Evolutionary conservation across 2,797 vertebrate genomes (phyloP).

Genomic region (Ciconia nigra): DNA sequence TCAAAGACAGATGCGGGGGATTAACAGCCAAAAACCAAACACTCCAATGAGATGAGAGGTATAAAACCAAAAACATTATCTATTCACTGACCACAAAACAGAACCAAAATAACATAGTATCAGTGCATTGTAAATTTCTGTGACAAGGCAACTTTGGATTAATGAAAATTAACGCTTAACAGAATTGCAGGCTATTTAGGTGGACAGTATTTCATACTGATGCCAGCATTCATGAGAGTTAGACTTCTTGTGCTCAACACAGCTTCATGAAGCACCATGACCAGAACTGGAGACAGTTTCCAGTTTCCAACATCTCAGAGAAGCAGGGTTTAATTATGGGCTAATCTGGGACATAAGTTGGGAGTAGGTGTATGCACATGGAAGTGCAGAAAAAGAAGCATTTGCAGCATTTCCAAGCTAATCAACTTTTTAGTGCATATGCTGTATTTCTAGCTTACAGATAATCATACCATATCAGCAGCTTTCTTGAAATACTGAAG

Average conservation of each 20-base stretch:
- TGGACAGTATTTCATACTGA: background rate
- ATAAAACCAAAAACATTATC: background rate
- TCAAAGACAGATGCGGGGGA: background rate
- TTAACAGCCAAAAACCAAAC: background rate
- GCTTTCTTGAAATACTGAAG: constrained; percentile 98
- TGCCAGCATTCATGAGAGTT: background rate
- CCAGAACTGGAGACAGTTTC: background rate
- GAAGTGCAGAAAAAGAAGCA: background rate
- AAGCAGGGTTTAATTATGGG: background rate
- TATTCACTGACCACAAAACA: background rate
- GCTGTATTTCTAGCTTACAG: background rate
- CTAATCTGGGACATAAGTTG: background rate
- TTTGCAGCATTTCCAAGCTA: background rate
- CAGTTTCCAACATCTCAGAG: background rate
- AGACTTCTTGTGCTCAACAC: background rate
- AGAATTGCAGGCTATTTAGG: background rate
- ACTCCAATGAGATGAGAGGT: background rate
- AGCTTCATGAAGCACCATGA: background rate
- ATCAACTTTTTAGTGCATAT: background rate
- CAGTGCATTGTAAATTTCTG: background rate
- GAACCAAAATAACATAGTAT: background rate
- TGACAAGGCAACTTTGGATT: background rate
- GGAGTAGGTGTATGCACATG: background rate
- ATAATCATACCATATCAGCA: constrained; percentile 88
- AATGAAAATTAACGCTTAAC: background rate